phyloP scores from a whole-genome alignment of 2,113 vertebrate species.

The Atherinomorus stipes region DNA sequence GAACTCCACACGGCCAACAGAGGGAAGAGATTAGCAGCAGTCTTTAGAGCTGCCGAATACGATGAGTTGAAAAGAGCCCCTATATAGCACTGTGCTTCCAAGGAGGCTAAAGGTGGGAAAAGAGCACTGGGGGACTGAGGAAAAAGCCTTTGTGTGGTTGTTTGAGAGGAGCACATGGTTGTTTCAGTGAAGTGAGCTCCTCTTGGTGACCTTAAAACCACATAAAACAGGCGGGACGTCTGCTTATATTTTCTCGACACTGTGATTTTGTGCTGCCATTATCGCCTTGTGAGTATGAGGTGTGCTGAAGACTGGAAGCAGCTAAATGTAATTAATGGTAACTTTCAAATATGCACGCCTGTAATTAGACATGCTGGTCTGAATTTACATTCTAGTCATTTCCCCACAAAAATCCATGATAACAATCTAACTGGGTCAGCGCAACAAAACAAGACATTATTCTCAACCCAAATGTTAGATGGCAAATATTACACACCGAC shows the following conservation, averaged over 20 bases:
- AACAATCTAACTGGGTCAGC: too few species aligned
- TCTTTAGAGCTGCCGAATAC: conserved; percentile 57
- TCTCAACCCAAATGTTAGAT: too few species aligned
- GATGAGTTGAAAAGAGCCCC: conserved; percentile 47
- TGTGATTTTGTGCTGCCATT: neutral
- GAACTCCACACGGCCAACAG: conserved; percentile 49
- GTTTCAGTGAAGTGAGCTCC: conserved; percentile 24
- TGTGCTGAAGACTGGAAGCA: neutral
- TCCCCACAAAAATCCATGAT: neutral
- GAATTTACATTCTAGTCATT: neutral
- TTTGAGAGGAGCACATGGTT: conserved; percentile 24
- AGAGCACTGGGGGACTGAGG: conserved; percentile 12
- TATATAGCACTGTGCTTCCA: conserved; percentile 18
- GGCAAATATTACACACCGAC: too few species aligned
- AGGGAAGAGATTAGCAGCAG: conserved; percentile 67
- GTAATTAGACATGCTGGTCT: neutral
- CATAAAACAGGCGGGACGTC: neutral
- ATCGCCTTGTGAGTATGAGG: neutral
- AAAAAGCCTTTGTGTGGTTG: conserved; percentile 21
- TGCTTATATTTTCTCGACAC: neutral
- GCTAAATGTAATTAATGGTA: neutral
- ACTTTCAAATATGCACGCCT: neutral
- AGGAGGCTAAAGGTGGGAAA: conserved; percentile 54
- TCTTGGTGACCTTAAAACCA: conserved; percentile 25
- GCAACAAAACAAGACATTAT: too few species aligned